These are phyloP conservation scores for Zaprionus vittiger DNA, from an alignment of 1,140 invertebrate species.

Conservation along the genomic window DNA sequence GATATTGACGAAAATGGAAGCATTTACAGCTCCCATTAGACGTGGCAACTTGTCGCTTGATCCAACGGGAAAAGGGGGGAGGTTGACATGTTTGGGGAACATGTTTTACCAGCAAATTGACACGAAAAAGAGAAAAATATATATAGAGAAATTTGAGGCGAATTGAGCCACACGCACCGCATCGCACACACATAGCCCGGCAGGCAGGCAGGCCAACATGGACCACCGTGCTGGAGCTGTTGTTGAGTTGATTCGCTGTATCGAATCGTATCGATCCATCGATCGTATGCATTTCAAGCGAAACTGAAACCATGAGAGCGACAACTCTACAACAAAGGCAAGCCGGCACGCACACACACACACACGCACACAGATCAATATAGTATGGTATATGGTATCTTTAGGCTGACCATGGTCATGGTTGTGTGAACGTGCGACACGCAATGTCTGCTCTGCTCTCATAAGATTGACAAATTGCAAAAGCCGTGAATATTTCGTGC, in stretches of 20 bases:
- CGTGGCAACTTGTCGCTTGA: conserved; percentile 34
- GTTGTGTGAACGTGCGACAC: conserved; percentile 51
- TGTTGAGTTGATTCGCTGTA: conserved; percentile 21
- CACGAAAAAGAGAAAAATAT: conserved; percentile 69
- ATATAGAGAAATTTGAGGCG: conserved; percentile 69
- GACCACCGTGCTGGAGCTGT: conserved; percentile 54
- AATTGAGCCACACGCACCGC: conserved; percentile 33
- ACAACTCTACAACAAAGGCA: conserved; percentile 33
- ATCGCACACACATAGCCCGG: conserved; percentile 23
- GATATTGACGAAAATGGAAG: conserved; percentile 30
- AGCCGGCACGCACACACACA: conserved; percentile 19
- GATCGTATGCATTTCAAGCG: conserved; percentile 53
- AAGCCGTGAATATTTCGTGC: conserved; percentile 6
- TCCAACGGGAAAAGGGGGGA: rapidly evolving
- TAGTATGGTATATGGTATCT: background rate
- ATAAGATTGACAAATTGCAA: conserved; percentile 49
- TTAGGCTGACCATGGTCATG: conserved; percentile 41
- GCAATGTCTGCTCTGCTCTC: conserved; percentile 37
- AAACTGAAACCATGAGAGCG: conserved; percentile 56
- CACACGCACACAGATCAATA: background rate
- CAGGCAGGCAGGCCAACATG: conserved; percentile 16
- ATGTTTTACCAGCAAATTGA: conserved; percentile 73
- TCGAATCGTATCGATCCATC: conserved; percentile 26
- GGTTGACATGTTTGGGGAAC: conserved; percentile 56
- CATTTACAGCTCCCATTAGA: conserved; percentile 49